Evolutionary conservation across 2,797 vertebrate species (phyloP).

Genomic region (Betta splendens): DNA sequence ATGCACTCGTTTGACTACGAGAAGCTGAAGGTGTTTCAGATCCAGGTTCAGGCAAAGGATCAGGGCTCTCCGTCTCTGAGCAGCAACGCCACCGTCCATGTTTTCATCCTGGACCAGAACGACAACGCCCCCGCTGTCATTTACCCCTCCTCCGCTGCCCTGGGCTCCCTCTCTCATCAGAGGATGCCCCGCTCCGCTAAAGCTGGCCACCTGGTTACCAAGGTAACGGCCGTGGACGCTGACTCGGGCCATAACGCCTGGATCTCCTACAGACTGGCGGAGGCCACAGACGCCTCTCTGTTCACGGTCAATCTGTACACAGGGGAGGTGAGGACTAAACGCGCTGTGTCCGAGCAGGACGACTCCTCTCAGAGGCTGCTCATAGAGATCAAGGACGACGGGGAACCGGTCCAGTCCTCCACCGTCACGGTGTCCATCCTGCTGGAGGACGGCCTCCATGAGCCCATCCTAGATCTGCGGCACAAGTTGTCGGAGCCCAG

Average conservation of each 20-base stretch:
- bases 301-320: constrained; percentile 84
- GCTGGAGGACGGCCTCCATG: constrained; percentile 71
- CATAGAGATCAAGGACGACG: constrained; percentile 78
- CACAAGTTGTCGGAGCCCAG: constrained; percentile 59
- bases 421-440: constrained; percentile 72
- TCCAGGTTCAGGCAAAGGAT: constrained; percentile 75
- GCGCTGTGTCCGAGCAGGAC: constrained; percentile 76
- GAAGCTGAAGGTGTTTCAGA: constrained; percentile 75
- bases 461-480: constrained; percentile 68
- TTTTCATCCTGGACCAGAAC: constrained; percentile 80
- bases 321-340: constrained; percentile 85
- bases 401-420: constrained; percentile 71
- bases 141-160: constrained; percentile 72
- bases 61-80: constrained; percentile 74
- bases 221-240: constrained; percentile 84
- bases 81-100: constrained; percentile 73
- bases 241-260: constrained; percentile 89
- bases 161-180: constrained; percentile 73
- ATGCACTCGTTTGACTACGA: constrained; percentile 83
- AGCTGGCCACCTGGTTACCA: constrained; percentile 78
- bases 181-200: constrained; percentile 69
- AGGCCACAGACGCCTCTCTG: constrained; percentile 77
- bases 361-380: constrained; percentile 78
- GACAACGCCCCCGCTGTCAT: constrained; percentile 80
- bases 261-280: constrained; percentile 83